phyloP scores from a whole-genome alignment of 2,888 invertebrate species.

The Philaethria dido region DNA sequence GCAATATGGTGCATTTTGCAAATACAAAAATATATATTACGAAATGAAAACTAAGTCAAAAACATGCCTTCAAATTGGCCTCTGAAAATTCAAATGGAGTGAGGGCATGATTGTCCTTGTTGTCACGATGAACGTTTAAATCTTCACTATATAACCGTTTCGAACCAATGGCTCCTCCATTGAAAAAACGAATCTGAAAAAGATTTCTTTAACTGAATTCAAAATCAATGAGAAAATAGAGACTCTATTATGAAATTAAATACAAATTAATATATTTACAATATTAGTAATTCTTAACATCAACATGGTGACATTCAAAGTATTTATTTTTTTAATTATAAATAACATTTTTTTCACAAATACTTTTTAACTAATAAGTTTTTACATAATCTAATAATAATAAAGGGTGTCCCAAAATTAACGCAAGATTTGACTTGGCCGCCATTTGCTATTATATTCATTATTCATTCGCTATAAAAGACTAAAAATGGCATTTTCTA shows the following conservation, averaged over 20 bases:
- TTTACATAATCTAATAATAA: neutral
- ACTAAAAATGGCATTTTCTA: too few relatives aligned
- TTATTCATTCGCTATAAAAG: too few relatives aligned
- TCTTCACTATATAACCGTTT: constrained; percentile 56
- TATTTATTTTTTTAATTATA: too few relatives aligned
- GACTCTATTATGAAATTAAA: neutral
- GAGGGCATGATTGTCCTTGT: constrained; percentile 57
- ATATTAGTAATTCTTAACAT: neutral
- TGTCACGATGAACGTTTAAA: constrained; percentile 65
- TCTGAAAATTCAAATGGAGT: constrained; percentile 72
- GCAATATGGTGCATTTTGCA: too few relatives aligned
- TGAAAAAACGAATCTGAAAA: constrained; percentile 42
- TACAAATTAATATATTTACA: neutral
- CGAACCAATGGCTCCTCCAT: constrained; percentile 56
- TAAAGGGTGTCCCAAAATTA: too few relatives aligned
- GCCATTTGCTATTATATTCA: too few relatives aligned
- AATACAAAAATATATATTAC: neutral
- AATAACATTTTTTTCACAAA: neutral
- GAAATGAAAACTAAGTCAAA: neutral
- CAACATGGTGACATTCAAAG: neutral
- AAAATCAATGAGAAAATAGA: neutral
- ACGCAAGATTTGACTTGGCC: too few relatives aligned
- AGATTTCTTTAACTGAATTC: neutral
- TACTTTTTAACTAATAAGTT: neutral
- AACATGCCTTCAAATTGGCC: constrained; percentile 64